Evolutionary conservation across 1,140 invertebrate species (phyloP).

Genomic region (Zaprionus vittiger): DNA sequence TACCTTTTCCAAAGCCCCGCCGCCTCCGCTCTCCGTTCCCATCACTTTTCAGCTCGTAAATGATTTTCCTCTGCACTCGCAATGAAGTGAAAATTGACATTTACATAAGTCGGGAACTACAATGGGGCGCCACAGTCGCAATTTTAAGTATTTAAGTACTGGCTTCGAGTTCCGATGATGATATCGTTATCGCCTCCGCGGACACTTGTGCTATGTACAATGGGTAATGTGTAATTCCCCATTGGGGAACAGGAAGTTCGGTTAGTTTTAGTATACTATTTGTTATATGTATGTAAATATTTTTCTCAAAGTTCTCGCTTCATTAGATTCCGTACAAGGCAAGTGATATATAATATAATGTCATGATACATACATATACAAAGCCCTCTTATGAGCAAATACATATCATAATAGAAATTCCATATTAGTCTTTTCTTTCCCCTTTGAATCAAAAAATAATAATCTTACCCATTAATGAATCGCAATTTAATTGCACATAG

Average conservation of each 20-base stretch:
- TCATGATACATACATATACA: background rate
- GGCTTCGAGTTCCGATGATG: conserved; percentile 34
- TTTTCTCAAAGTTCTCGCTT: background rate
- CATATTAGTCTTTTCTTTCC: background rate
- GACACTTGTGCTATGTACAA: conserved; percentile 13
- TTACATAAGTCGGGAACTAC: conserved; percentile 26
- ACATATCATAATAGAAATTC: background rate
- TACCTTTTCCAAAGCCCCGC: background rate
- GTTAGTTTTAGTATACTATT: background rate
- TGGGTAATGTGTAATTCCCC: background rate
- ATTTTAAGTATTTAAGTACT: conserved; percentile 9
- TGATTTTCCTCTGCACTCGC: conserved; percentile 8
- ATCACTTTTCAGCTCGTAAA: conserved; percentile 30
- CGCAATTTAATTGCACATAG: background rate
- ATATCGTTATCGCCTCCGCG: conserved; percentile 38
- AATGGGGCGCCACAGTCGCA: conserved; percentile 11
- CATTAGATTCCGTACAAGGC: background rate
- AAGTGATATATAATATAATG: background rate
- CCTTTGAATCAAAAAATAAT: background rate
- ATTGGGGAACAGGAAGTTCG: conserved; percentile 28
- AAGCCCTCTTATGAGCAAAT: background rate
- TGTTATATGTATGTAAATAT: background rate
- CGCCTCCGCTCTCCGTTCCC: background rate
- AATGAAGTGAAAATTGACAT: conserved; percentile 55
- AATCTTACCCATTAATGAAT: background rate